These are phyloP conservation scores for Irena cyanogastra DNA, from an alignment of 2,113 vertebrate genomes.

Conservation along the genomic window DNA sequence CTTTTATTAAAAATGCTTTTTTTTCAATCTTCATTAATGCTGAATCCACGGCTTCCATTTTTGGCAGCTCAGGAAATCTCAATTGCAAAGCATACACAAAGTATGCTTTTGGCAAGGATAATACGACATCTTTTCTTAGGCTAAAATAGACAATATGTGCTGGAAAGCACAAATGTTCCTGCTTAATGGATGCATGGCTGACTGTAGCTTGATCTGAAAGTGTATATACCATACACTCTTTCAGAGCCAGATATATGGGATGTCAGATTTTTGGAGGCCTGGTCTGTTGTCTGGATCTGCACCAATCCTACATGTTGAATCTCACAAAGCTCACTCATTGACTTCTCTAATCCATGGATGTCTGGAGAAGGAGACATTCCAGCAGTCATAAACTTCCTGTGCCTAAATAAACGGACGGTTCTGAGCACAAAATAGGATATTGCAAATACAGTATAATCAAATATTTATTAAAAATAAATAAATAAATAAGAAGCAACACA, in stretches of 20 bases:
- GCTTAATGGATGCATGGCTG: background rate
- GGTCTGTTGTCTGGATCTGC: background rate
- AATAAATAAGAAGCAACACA: background rate
- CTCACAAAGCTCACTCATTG: fast-evolving
- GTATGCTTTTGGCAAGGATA: background rate
- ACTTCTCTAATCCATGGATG: background rate
- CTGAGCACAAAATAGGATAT: background rate
- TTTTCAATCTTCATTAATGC: fast-evolving
- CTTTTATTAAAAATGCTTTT: background rate
- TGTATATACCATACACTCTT: background rate
- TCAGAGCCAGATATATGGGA: background rate
- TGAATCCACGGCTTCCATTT: background rate
- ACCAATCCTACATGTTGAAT: background rate
- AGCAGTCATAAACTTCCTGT: background rate
- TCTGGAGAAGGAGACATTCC: background rate
- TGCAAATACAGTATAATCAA: fast-evolving
- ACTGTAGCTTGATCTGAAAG: background rate
- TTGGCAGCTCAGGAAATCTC: background rate
- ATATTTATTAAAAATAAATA: background rate
- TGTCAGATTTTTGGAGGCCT: background rate
- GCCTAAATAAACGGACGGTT: background rate
- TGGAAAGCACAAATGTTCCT: background rate
- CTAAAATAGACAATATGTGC: background rate
- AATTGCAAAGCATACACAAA: background rate
- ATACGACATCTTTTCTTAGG: background rate